Percentiles rank a stretch among this genome's conserved stretches.
phyloP scores from a whole-genome alignment of 2,888 invertebrate genomes.

The Drosophila falleni region DNA sequence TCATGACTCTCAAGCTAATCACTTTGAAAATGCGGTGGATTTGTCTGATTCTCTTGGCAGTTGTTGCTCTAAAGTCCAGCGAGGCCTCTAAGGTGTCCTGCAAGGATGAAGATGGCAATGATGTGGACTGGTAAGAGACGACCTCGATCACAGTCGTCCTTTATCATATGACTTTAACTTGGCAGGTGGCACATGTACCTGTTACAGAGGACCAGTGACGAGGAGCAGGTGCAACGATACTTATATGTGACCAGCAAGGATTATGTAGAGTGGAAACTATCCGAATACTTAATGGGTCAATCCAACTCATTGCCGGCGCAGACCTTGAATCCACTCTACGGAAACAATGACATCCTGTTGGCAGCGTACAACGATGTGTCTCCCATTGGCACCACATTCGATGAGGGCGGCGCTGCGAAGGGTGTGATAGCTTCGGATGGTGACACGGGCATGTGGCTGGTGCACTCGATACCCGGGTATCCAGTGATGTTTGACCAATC shows the following conservation, averaged over 20 bases:
- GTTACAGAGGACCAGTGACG: constrained; percentile 86
- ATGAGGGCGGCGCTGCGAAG: constrained; percentile 93
- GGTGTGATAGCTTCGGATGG: constrained; percentile 92
- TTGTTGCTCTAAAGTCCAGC: not conserved
- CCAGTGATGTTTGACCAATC: constrained; percentile 88
- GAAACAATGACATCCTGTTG: constrained; percentile 84
- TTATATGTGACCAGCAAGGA: constrained; percentile 90
- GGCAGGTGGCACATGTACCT: constrained; percentile 94
- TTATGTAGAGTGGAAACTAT: constrained; percentile 88
- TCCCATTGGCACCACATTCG: constrained; percentile 87
- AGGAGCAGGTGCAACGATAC: constrained; percentile 88
- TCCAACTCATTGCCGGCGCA: constrained; percentile 88
- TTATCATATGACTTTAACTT: not conserved
- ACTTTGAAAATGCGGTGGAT: constrained; percentile 1
- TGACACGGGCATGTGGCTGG: constrained; percentile 93
- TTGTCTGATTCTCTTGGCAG: not conserved
- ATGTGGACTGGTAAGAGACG: constrained; percentile 77
- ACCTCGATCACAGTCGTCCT: not conserved
- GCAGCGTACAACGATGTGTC: constrained; percentile 95
- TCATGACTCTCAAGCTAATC: not conserved
- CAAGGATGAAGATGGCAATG: constrained; percentile 75
- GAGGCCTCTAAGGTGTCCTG: constrained; percentile 66
- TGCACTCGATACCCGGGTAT: constrained; percentile 96
- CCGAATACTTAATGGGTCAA: constrained; percentile 88
- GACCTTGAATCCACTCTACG: constrained; percentile 87